Evolutionary conservation across 2,888 invertebrate genomes (phyloP).

Genomic region (Trachelus iudaicus): DNA sequence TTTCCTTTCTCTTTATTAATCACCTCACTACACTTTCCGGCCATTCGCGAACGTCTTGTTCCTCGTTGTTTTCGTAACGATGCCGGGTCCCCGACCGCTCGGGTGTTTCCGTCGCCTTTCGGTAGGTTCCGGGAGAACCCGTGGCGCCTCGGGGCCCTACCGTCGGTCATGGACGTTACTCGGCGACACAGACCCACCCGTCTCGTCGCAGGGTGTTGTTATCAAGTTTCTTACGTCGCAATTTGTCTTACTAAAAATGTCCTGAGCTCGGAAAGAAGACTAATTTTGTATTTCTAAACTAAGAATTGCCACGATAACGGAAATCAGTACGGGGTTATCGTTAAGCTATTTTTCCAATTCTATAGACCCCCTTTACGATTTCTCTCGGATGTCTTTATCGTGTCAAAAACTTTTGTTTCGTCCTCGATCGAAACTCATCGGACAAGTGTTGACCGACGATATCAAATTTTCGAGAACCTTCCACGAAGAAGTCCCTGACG

Average conservation of each 20-base stretch:
- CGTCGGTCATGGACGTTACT: not conserved
- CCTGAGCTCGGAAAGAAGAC: not conserved
- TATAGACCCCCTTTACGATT: not conserved
- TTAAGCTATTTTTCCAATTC: not conserved
- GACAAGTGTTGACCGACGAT: not conserved
- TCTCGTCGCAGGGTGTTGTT: not conserved
- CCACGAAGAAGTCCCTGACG: not conserved
- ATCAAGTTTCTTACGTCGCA: not conserved
- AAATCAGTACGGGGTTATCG: not conserved
- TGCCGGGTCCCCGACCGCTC: slow-evolving; percentile 14
- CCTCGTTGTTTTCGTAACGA: slow-evolving; percentile 16
- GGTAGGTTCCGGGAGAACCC: not conserved
- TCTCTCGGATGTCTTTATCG: not conserved
- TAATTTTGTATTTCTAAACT: not conserved
- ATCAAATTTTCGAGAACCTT: not conserved
- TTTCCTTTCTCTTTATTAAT: slow-evolving; percentile 3
- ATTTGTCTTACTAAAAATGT: not conserved
- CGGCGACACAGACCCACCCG: not conserved
- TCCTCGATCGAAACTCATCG: not conserved
- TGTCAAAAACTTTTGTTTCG: not conserved
- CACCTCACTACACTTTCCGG: slow-evolving; percentile 14
- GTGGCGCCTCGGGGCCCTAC: not conserved
- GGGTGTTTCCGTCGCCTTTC: slow-evolving; percentile 16
- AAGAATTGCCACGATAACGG: not conserved
- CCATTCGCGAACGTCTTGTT: slow-evolving; percentile 25